Percentiles rank a stretch among this genome's conserved stretches.
phyloP scores from a whole-genome alignment of 2,797 vertebrate genomes.

The Gambusia yucatana region DNA sequence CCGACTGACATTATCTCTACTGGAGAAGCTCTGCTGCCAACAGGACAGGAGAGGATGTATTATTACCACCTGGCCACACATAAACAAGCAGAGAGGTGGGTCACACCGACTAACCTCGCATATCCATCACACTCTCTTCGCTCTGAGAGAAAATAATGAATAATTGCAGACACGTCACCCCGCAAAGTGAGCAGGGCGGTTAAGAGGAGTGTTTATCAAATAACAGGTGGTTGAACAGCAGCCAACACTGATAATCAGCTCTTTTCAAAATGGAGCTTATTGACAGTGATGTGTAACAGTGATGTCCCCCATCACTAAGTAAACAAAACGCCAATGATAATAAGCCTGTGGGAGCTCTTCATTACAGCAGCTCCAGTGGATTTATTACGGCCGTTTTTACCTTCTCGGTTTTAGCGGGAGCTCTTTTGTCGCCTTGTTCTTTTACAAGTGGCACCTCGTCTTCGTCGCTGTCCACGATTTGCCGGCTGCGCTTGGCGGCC shows the following conservation, averaged over 20 bases:
- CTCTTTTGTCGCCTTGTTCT: constrained; percentile 47
- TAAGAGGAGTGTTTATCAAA: constrained; percentile 44
- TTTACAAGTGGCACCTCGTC: constrained; percentile 65
- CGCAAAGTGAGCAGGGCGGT: constrained; percentile 13
- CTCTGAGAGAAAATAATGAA: constrained; percentile 32
- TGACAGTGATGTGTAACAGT: constrained; percentile 50
- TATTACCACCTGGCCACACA: not conserved
- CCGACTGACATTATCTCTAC: not conserved
- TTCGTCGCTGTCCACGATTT: constrained; percentile 81
- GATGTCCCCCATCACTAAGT: constrained; percentile 4
- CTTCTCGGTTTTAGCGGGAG: constrained; percentile 48
- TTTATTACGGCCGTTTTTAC: constrained; percentile 19
- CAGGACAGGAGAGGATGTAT: not conserved
- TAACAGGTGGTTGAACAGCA: constrained; percentile 52
- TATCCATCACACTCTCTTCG: constrained; percentile 17
- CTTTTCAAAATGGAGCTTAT: constrained; percentile 51
- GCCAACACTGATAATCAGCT: constrained; percentile 45
- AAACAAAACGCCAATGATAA: constrained; percentile 35
- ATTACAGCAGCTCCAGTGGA: not conserved
- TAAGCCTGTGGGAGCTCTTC: constrained; percentile 26
- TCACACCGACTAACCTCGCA: constrained; percentile 13
- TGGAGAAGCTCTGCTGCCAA: not conserved
- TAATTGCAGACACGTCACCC: constrained; percentile 22
- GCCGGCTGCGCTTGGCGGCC: constrained; percentile 71
- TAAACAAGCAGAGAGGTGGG: constrained; percentile 1